phyloP scores from a whole-genome alignment of 2,888 invertebrate species.

The Allacma fusca region DNA sequence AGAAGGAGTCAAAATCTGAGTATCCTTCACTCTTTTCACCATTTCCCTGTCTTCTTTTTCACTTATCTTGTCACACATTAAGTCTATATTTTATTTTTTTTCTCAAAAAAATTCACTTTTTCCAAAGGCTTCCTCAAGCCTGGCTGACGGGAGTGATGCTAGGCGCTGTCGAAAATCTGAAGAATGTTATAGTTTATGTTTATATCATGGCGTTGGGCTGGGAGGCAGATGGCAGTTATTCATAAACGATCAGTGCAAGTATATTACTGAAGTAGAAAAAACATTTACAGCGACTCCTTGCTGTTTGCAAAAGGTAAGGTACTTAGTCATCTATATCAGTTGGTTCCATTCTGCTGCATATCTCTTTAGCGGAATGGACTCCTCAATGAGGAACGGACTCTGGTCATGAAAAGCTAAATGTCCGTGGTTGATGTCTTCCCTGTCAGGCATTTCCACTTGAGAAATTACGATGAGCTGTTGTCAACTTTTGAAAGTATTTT shows the following conservation, averaged over 20 bases:
- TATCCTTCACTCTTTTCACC: slow-evolving; percentile 16
- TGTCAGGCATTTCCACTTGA: background rate
- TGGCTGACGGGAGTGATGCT: too few species aligned
- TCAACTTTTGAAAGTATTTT: background rate
- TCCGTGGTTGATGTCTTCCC: background rate
- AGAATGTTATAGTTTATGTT: too few species aligned
- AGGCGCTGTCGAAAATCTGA: too few species aligned
- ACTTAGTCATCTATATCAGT: background rate
- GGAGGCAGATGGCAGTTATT: too few species aligned
- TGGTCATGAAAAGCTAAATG: background rate
- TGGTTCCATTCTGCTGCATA: background rate
- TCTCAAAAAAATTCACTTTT: background rate
- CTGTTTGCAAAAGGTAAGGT: slow-evolving; percentile 2
- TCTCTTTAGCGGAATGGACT: too few species aligned
- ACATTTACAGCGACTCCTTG: background rate
- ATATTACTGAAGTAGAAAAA: background rate
- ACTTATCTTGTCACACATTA: background rate
- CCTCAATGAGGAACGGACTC: background rate
- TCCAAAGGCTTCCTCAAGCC: too few species aligned
- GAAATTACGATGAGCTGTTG: background rate
- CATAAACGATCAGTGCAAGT: too few species aligned
- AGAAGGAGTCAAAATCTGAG: slow-evolving; percentile 9
- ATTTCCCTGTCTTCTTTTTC: slow-evolving; percentile 11
- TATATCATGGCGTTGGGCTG: too few species aligned
- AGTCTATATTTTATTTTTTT: slow-evolving; percentile 1